phyloP scores from a whole-genome alignment of 2,888 invertebrate species.

The Caprella mutica region DNA sequence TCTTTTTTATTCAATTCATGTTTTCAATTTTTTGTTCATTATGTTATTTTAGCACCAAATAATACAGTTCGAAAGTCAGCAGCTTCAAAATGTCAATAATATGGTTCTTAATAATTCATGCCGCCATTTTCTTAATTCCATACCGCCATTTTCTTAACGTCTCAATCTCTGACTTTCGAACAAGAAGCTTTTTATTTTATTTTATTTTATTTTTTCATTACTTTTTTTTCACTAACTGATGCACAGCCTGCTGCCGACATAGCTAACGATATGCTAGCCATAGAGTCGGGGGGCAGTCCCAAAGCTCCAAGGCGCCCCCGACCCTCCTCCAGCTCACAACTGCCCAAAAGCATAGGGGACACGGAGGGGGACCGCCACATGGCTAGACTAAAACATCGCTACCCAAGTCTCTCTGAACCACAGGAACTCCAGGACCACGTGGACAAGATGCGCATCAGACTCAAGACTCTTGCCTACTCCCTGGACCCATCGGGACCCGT shows the following conservation, averaged over 20 bases:
- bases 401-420: slow-evolving; percentile 32
- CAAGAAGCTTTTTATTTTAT: neutral
- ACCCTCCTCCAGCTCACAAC: neutral
- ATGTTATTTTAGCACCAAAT: neutral
- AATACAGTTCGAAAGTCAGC: neutral
- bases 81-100: neutral
- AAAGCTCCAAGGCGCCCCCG: neutral
- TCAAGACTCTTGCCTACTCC: slow-evolving; percentile 32
- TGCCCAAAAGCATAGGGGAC: slow-evolving; percentile 7
- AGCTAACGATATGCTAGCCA: neutral
- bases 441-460: slow-evolving; percentile 32
- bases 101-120: neutral
- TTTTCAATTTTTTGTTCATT: neutral
- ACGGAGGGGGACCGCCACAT: slow-evolving; percentile 19
- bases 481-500: slow-evolving; percentile 33
- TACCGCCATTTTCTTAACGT: neutral
- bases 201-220: neutral
- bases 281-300: neutral
- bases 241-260: neutral
- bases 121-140: neutral
- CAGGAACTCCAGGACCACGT: slow-evolving; percentile 34
- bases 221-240: neutral
- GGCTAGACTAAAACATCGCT: slow-evolving; percentile 19
- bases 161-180: neutral
- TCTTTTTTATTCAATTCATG: neutral